These are phyloP conservation scores for Hormaphis cornu DNA, from an alignment of 1,140 invertebrate genomes.

Conservation along the genomic window DNA sequence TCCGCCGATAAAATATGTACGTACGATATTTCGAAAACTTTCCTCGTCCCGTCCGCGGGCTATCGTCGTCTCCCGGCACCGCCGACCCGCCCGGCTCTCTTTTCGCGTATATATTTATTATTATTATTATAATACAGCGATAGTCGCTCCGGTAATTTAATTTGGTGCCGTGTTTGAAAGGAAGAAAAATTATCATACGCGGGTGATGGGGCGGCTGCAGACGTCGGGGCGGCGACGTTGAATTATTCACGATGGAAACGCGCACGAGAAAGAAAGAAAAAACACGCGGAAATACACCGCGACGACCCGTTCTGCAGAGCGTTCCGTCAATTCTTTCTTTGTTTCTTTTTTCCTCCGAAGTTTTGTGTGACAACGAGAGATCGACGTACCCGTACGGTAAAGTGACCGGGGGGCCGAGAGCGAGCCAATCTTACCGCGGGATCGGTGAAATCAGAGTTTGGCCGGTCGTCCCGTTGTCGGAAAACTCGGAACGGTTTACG, in stretches of 20 bases:
- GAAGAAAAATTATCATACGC: conserved; percentile 14
- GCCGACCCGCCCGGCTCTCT: neutral
- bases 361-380: too few species aligned
- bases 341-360: too few species aligned
- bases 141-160: conserved; percentile 7
- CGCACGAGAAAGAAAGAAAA: neutral
- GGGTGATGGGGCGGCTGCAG: too few species aligned
- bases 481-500: too few species aligned
- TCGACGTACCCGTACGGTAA: too few species aligned
- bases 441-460: too few species aligned
- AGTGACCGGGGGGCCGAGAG: too few species aligned
- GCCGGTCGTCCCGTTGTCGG: too few species aligned
- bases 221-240: neutral
- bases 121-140: too few species aligned
- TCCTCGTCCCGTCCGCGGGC: neutral
- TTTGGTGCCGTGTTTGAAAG: conserved; percentile 11
- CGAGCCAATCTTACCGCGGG: too few species aligned
- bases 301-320: neutral
- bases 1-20: neutral
- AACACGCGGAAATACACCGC: neutral
- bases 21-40: conserved; percentile 11
- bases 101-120: neutral
- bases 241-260: neutral
- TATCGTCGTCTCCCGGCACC: neutral
- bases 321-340: too few species aligned